These are phyloP conservation scores for Polylopha cassiicola DNA, from an alignment of 2,888 invertebrate genomes.

Conservation along the genomic window DNA sequence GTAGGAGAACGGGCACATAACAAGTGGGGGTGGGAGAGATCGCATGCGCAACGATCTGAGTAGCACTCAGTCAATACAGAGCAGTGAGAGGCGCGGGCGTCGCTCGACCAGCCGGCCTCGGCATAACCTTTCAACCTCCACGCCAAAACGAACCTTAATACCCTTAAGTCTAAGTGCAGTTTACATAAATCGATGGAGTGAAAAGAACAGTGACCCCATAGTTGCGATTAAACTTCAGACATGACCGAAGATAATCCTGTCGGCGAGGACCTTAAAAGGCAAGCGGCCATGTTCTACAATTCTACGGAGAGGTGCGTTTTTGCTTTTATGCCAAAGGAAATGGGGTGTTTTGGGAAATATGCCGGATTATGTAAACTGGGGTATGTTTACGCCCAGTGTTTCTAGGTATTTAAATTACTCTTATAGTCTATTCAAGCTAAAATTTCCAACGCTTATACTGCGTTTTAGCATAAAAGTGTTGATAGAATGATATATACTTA, in stretches of 20 bases:
- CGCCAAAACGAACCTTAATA: slow-evolving; percentile 25
- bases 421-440: too few species aligned
- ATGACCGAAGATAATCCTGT: slow-evolving; percentile 67
- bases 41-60: slow-evolving; percentile 52
- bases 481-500: too few species aligned
- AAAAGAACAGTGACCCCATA: slow-evolving; percentile 34
- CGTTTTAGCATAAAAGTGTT: too few species aligned
- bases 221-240: slow-evolving; percentile 35
- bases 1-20: slow-evolving; percentile 36
- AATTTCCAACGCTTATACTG: slow-evolving; percentile 2
- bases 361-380: too few species aligned
- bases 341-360: too few species aligned
- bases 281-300: slow-evolving; percentile 71
- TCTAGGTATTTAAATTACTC: too few species aligned
- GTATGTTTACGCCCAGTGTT: slow-evolving; percentile 2
- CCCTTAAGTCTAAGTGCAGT: slow-evolving; percentile 26
- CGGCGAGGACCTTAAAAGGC: slow-evolving; percentile 63
- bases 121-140: slow-evolving; percentile 21
- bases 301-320: slow-evolving; percentile 64
- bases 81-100: slow-evolving; percentile 68
- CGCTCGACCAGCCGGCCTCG: slow-evolving; percentile 54
- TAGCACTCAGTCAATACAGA: slow-evolving; percentile 32
- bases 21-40: slow-evolving; percentile 48
- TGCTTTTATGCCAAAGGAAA: neutral
- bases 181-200: slow-evolving; percentile 29